phyloP scores from a whole-genome alignment of 2,888 invertebrate genomes.

The Leucophenga montana region DNA sequence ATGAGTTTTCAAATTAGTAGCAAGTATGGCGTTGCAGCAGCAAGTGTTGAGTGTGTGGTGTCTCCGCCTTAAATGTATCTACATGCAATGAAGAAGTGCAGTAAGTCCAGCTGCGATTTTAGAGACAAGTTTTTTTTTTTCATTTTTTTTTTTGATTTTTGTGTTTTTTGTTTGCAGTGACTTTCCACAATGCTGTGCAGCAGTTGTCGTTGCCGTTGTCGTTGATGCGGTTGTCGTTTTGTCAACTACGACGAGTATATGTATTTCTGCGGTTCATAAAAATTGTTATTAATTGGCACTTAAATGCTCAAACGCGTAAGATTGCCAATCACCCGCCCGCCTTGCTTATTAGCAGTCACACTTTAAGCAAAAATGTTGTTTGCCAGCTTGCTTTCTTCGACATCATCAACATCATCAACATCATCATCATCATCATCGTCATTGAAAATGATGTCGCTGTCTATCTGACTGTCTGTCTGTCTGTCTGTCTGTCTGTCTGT shows the following conservation, averaged over 20 bases:
- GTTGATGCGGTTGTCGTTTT: slow-evolving; percentile 62
- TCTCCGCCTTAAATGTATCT: slow-evolving; percentile 29
- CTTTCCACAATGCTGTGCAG: no score
- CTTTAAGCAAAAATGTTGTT: no score
- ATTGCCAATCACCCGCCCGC: slow-evolving; percentile 46
- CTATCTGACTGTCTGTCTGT: background rate
- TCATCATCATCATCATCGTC: background rate
- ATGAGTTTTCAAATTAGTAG: slow-evolving; percentile 70
- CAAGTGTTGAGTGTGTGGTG: slow-evolving; percentile 35
- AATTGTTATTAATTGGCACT: slow-evolving; percentile 74
- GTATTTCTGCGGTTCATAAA: slow-evolving; percentile 73
- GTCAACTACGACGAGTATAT: slow-evolving; percentile 66
- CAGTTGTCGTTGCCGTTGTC: slow-evolving; percentile 32
- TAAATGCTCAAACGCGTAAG: slow-evolving; percentile 72
- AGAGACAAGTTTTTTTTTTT: background rate
- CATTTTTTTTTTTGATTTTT: no score
- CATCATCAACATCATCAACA: background rate
- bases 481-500: no score
- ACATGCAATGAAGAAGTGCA: slow-evolving; percentile 37
- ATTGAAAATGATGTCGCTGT: slow-evolving; percentile 1
- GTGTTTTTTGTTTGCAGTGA: no score
- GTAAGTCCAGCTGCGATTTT: slow-evolving; percentile 25
- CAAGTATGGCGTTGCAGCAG: slow-evolving; percentile 53
- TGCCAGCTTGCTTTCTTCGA: slow-evolving; percentile 29
- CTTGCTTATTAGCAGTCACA: slow-evolving; percentile 31